Conservation (phyloP, 2,888 invertebrate genomes). For the Deladenus siricidicola region DNA sequence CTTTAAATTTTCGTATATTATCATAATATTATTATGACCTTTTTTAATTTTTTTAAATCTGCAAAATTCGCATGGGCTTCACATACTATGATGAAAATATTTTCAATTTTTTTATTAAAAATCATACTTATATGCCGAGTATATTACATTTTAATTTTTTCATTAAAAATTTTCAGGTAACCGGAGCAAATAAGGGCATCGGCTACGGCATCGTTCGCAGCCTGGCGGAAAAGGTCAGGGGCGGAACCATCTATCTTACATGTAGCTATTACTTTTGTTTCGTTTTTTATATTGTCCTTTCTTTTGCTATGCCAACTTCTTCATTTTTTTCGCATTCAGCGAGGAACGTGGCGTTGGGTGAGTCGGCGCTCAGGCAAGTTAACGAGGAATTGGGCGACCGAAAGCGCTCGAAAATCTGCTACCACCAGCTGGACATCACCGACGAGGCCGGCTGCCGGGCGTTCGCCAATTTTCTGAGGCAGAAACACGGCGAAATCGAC, state of each 20-base stretch:
- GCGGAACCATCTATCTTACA: slow-evolving; percentile 28
- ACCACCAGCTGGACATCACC: slow-evolving; percentile 38
- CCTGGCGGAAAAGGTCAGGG: slow-evolving; percentile 14
- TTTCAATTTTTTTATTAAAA: too few relatives aligned
- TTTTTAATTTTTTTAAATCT: too few relatives aligned
- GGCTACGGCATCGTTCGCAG: slow-evolving; percentile 29
- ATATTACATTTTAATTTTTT: too few relatives aligned
- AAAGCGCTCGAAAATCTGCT: slow-evolving; percentile 10
- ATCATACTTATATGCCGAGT: too few relatives aligned
- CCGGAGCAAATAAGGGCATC: slow-evolving; percentile 32
- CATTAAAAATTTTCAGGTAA: slow-evolving; percentile 27
- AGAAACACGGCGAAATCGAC: slow-evolving; percentile 65
- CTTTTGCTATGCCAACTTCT: too few relatives aligned
- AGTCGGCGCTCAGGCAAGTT: slow-evolving; percentile 21
- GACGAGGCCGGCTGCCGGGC: slow-evolving; percentile 59
- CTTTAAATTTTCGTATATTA: too few relatives aligned
- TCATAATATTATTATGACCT: too few relatives aligned
- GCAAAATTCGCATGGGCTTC: too few relatives aligned
- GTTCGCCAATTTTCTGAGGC: slow-evolving; percentile 59
- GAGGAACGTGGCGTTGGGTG: slow-evolving; percentile 16
- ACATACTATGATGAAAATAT: too few relatives aligned
- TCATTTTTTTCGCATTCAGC: too few relatives aligned
- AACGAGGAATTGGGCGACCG: slow-evolving; percentile 10
- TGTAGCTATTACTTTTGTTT: too few relatives aligned
- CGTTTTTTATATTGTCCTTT: too few relatives aligned